phyloP scores from a whole-genome alignment of 2,113 vertebrate genomes.

The Pomatorhinus ruficollis region DNA sequence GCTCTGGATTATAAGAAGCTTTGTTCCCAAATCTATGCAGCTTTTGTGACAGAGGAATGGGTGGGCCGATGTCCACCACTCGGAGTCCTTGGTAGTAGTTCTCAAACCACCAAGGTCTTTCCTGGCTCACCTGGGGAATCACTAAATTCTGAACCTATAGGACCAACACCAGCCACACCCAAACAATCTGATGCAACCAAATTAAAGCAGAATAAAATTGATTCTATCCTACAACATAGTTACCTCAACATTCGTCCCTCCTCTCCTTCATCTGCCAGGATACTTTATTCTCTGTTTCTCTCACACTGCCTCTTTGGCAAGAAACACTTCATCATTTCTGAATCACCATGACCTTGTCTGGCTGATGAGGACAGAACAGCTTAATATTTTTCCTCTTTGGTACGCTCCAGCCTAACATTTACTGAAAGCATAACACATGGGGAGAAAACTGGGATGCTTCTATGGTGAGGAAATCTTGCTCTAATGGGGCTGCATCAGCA shows the following conservation, averaged over 20 bases:
- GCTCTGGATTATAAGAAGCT: background rate
- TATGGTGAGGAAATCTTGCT: background rate
- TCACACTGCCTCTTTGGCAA: background rate
- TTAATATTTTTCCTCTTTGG: background rate
- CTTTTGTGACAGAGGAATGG: background rate
- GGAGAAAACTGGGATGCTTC: background rate
- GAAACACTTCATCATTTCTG: background rate
- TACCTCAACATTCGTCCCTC: background rate
- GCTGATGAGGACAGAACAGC: background rate
- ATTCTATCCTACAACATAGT: background rate
- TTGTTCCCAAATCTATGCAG: background rate
- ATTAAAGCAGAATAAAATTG: background rate
- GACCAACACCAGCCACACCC: background rate
- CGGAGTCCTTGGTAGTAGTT: background rate
- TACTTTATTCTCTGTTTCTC: background rate
- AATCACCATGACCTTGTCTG: background rate
- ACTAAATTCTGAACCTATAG: background rate
- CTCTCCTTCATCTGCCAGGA: background rate
- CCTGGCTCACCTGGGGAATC: background rate
- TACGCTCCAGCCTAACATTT: background rate
- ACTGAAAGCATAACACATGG: background rate
- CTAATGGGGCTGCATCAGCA: conserved; percentile 47
- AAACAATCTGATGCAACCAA: background rate
- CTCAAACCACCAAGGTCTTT: background rate
- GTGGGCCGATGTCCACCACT: background rate